A percentile compares a stretch with the other conserved stretches of the same genome.
phyloP scores from a whole-genome alignment of 2,888 invertebrate genomes.

The Scaeva pyrastri region DNA sequence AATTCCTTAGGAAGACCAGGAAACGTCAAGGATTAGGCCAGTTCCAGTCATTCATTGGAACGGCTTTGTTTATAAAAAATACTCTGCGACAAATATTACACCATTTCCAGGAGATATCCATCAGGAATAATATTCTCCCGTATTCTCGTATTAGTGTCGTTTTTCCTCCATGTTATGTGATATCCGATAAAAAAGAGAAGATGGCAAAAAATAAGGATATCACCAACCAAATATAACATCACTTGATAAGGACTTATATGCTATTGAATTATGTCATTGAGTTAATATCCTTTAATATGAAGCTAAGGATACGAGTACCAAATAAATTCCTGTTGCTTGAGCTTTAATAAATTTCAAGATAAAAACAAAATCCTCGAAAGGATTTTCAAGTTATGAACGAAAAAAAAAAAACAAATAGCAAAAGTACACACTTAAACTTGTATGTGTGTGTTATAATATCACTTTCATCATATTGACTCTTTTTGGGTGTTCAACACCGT shows the following conservation, averaged over 20 bases:
- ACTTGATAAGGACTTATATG: conserved; percentile 14
- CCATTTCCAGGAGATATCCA: not conserved
- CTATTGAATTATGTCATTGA: conserved; percentile 4
- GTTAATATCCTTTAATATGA: too few relatives aligned
- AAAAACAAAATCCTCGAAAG: not conserved
- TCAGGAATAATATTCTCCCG: conserved; percentile 34
- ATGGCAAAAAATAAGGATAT: not conserved
- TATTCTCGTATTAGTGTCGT: conserved; percentile 2
- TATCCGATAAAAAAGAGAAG: conserved; percentile 5
- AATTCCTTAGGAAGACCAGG: conserved; percentile 8
- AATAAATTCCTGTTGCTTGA: conserved; percentile 5
- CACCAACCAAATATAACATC: not conserved
- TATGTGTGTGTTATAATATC: not conserved
- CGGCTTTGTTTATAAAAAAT: conserved; percentile 13
- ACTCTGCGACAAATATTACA: conserved; percentile 3
- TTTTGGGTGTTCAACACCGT: too few relatives aligned
- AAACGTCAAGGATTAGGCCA: conserved; percentile 6
- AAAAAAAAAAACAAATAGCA: not conserved
- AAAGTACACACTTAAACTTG: not conserved
- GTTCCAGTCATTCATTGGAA: not conserved
- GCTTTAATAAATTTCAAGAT: not conserved
- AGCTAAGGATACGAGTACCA: not conserved
- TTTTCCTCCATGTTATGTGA: not conserved
- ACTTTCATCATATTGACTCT: too few relatives aligned
- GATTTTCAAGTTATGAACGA: not conserved